Evolutionary conservation across 2,113 vertebrate species (phyloP).

Genomic region (Thryonomys swinderianus): DNA sequence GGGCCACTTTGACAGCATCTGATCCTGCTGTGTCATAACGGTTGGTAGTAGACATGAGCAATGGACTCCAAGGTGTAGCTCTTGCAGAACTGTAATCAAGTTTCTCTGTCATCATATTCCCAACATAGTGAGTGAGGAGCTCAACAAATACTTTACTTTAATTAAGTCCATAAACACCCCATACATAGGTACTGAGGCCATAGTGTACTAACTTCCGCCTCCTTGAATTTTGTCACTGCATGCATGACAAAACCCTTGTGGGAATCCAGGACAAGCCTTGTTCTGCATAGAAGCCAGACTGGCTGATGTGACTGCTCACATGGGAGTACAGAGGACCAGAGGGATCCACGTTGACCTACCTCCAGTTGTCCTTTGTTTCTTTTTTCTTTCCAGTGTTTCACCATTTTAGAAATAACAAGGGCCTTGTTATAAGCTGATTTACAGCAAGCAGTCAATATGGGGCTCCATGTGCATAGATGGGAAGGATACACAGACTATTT

Average conservation of each 20-base stretch:
- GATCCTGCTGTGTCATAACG: too few relatives aligned
- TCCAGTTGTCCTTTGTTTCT: not conserved
- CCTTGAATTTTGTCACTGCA: not conserved
- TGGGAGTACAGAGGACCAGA: not conserved
- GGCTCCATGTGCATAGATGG: fast-evolving
- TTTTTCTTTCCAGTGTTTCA: not conserved
- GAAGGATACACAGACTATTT: not conserved
- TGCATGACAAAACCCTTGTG: not conserved
- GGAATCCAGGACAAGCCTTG: not conserved
- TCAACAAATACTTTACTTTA: not conserved
- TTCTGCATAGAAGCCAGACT: not conserved
- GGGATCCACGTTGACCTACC: not conserved
- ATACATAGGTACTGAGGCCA: fast-evolving
- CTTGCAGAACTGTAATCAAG: not conserved
- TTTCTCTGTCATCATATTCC: fast-evolving
- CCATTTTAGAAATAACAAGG: not conserved
- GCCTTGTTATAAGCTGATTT: not conserved
- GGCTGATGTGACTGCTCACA: not conserved
- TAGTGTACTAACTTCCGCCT: not conserved
- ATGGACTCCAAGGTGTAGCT: not conserved
- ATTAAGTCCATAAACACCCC: not conserved
- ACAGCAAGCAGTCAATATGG: not conserved
- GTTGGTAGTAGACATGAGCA: not conserved
- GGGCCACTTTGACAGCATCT: not conserved
- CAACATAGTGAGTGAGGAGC: not conserved